Conservation (phyloP, 2,888 invertebrate species). For the Chesias legatella region DNA sequence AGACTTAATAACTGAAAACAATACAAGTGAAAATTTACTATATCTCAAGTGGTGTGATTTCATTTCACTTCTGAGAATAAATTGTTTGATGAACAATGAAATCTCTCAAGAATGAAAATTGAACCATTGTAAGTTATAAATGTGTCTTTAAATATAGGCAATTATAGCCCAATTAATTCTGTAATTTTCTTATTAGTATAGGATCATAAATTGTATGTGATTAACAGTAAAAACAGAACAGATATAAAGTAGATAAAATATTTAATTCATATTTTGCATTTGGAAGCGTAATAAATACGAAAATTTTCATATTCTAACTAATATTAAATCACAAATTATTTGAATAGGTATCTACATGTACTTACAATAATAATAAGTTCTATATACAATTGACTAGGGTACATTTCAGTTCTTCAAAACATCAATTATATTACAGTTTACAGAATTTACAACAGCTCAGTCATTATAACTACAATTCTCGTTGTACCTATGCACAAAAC, state of each 20-base stretch:
- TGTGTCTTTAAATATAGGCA: no score
- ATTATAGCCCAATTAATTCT: no score
- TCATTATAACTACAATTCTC: slow-evolving; percentile 42
- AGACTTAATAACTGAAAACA: no score
- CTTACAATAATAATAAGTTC: slow-evolving; percentile 44
- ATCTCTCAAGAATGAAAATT: no score
- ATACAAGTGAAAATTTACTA: no score
- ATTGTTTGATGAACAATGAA: no score
- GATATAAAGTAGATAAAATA: slow-evolving; percentile 68
- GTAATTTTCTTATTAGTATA: no score
- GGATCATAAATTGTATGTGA: neutral
- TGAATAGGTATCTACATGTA: slow-evolving; percentile 58
- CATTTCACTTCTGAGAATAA: no score
- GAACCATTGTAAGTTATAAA: no score
- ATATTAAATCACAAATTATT: slow-evolving; percentile 75
- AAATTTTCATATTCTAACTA: slow-evolving; percentile 71
- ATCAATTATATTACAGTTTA: slow-evolving; percentile 39
- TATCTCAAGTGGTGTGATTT: no score
- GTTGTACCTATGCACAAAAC: slow-evolving; percentile 24
- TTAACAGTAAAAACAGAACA: slow-evolving; percentile 46
- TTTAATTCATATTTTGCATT: slow-evolving; percentile 78
- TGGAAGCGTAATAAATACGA: slow-evolving; percentile 81
- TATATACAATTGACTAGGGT: slow-evolving; percentile 81
- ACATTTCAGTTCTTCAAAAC: slow-evolving; percentile 79
- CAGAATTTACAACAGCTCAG: slow-evolving; percentile 53